phyloP scores from a whole-genome alignment of 2,797 vertebrate species.

The Oceanodroma leucorhoa region DNA sequence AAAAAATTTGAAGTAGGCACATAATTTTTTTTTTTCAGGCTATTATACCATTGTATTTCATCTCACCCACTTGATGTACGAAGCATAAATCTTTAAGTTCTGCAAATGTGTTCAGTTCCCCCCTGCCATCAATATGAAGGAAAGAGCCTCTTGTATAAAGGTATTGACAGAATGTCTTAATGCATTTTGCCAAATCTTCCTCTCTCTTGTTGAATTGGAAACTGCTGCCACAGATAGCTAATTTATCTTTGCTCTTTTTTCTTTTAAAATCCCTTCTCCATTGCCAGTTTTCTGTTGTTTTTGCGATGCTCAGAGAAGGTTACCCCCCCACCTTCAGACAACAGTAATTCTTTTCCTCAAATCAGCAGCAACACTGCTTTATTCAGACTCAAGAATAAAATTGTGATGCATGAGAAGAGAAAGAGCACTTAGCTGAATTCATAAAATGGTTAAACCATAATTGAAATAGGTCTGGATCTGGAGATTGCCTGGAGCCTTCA shows the following conservation, averaged over 20 bases:
- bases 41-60: background rate
- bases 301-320: background rate
- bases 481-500: background rate
- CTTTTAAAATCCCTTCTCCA: background rate
- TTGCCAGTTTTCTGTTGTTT: background rate
- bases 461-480: background rate
- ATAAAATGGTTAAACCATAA: background rate
- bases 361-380: background rate
- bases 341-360: background rate
- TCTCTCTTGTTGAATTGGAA: background rate
- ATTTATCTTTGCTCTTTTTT: background rate
- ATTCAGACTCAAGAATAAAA: background rate
- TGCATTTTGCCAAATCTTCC: background rate
- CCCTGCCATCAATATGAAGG: background rate
- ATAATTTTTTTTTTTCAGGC: background rate
- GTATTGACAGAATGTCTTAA: background rate
- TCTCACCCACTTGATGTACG: background rate
- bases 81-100: background rate
- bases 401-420: background rate
- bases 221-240: background rate
- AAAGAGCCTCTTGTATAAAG: background rate
- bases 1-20: background rate
- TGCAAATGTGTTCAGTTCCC: background rate
- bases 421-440: background rate
- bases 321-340: background rate